A percentile compares a stretch with the other conserved stretches of the same genome.
phyloP scores from a whole-genome alignment of 2,888 invertebrate genomes.

The Drosophila vallismaia region DNA sequence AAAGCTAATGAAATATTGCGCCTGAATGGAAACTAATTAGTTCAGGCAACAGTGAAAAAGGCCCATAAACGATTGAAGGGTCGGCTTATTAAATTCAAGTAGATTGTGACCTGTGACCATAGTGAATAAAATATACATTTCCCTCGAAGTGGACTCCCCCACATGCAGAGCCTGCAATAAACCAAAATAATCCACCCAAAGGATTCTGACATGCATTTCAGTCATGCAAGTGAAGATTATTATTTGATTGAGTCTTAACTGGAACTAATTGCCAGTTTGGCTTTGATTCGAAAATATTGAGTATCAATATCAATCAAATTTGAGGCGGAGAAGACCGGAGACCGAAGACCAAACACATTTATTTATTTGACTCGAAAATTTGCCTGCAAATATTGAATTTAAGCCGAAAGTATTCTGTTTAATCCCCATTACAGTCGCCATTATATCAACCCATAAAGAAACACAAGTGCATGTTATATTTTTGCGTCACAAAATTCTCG shows the following conservation, averaged over 20 bases:
- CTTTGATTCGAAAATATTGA: slow-evolving; percentile 22
- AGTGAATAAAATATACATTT: background rate
- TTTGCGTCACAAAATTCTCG: slow-evolving; percentile 28
- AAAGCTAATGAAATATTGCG: slow-evolving; percentile 55
- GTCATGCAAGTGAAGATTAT: slow-evolving; percentile 16
- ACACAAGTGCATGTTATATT: slow-evolving; percentile 40
- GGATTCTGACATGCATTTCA: background rate
- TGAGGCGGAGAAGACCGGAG: background rate
- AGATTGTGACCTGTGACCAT: background rate
- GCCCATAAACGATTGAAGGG: slow-evolving; percentile 1
- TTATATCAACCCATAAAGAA: slow-evolving; percentile 21
- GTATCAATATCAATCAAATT: slow-evolving; percentile 22
- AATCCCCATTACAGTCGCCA: slow-evolving; percentile 34
- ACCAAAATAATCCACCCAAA: slow-evolving; percentile 8
- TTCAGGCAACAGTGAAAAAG: slow-evolving; percentile 20
- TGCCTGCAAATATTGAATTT: slow-evolving; percentile 35
- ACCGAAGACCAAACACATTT: slow-evolving; percentile 11
- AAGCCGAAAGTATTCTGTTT: slow-evolving; percentile 15
- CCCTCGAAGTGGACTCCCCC: background rate
- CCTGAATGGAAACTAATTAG: slow-evolving; percentile 58
- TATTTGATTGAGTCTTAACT: slow-evolving; percentile 34
- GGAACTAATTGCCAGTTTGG: slow-evolving; percentile 29
- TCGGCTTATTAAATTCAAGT: slow-evolving; percentile 6
- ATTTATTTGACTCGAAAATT: slow-evolving; percentile 17
- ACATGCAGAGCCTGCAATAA: slow-evolving; percentile 2